A percentile compares a stretch with the other conserved stretches of the same genome.
phyloP scores from a whole-genome alignment of 2,797 vertebrate genomes.

The Intellagama lesueurii region DNA sequence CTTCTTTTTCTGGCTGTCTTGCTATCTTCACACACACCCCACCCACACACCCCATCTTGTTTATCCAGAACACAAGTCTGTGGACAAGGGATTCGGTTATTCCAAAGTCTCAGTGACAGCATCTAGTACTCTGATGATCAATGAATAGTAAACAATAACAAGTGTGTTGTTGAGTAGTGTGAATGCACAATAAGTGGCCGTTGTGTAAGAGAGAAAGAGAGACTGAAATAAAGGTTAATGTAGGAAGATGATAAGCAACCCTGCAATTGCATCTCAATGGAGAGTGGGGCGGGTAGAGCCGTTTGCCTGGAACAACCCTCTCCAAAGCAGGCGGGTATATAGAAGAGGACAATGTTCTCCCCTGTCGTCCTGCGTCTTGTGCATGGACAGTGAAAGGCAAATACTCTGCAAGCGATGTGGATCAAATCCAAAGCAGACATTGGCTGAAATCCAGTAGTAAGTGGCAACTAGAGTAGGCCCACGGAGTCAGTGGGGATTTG shows the following conservation, averaged over 20 bases:
- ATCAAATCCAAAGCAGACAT: background rate
- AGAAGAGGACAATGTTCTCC: background rate
- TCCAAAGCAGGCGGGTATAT: background rate
- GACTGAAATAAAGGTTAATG: background rate
- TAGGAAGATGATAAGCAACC: background rate
- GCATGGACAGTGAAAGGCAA: background rate
- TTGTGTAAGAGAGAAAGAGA: background rate
- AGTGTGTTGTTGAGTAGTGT: background rate
- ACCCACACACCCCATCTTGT: background rate
- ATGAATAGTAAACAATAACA: background rate
- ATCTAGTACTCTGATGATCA: background rate
- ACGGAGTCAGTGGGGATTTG: too few species aligned
- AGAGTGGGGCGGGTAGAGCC: too few species aligned
- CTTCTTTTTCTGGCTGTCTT: background rate
- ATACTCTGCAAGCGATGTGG: background rate
- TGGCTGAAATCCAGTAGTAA: too few species aligned
- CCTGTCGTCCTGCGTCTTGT: background rate
- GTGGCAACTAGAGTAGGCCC: too few species aligned
- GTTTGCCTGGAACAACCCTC: background rate
- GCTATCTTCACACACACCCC: too few species aligned
- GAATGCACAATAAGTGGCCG: slow-evolving; percentile 1
- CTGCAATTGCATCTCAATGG: background rate
- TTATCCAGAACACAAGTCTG: background rate
- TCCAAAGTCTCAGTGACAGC: background rate
- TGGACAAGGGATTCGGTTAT: background rate